These are phyloP conservation scores for Emydura subglobosa DNA, from an alignment of 2,113 vertebrate species.

Conservation along the genomic window DNA sequence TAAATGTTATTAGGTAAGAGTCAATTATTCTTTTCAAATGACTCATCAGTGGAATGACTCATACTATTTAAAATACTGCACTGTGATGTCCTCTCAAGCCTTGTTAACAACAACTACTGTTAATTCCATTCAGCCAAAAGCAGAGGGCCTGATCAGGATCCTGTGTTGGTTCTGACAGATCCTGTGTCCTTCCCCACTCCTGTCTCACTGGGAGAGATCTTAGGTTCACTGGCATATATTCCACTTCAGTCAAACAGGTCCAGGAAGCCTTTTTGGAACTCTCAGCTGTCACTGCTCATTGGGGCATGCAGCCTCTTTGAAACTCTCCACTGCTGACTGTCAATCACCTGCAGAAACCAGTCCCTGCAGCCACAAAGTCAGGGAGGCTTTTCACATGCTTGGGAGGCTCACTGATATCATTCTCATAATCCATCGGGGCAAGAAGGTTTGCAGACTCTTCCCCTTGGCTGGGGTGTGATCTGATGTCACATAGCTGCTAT, in stretches of 20 bases:
- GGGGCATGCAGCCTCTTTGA: neutral
- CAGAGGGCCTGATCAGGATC: neutral
- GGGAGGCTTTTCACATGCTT: neutral
- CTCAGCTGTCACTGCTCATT: neutral
- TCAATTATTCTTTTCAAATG: neutral
- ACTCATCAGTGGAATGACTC: neutral
- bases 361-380: neutral
- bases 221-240: neutral
- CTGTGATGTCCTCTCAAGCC: neutral
- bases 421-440: neutral
- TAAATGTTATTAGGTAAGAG: neutral
- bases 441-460: neutral
- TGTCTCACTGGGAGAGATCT: neutral
- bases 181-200: neutral
- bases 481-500: neutral
- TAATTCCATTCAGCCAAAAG: neutral
- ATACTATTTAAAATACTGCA: neutral
- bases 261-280: neutral
- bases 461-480: neutral
- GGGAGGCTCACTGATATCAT: neutral
- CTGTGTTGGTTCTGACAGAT: neutral
- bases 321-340: neutral
- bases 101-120: neutral
- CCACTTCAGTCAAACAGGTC: neutral
- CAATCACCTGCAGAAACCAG: neutral